Evolutionary conservation across 2,113 vertebrate genomes (phyloP).

Genomic region (Gobius niger): DNA sequence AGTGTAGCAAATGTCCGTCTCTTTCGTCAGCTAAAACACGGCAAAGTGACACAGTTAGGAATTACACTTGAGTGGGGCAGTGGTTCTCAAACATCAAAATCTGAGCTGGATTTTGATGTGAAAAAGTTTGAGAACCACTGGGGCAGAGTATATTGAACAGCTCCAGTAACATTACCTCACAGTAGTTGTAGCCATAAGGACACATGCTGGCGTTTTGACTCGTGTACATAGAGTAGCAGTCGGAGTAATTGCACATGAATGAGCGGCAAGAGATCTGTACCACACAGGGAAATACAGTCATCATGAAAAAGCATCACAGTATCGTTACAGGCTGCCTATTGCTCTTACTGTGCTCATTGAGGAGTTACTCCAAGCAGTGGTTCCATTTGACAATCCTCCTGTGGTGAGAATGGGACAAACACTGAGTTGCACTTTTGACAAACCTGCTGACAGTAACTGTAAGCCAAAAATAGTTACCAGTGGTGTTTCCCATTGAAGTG

Average conservation of each 20-base stretch:
- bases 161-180: constrained; percentile 66
- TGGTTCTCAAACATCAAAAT: no score
- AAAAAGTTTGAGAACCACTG: no score
- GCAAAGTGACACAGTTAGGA: constrained; percentile 23
- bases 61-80: neutral
- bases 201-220: constrained; percentile 50
- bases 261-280: constrained; percentile 65
- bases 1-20: constrained; percentile 51
- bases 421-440: neutral
- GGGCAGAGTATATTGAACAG: no score
- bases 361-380: neutral
- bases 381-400: constrained; percentile 33
- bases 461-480: constrained; percentile 4
- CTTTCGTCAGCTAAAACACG: constrained; percentile 68
- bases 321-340: neutral
- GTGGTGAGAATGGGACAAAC: neutral
- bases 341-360: constrained; percentile 42
- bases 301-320: neutral
- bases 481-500: neutral
- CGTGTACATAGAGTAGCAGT: constrained; percentile 65
- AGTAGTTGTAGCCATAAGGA: constrained; percentile 13
- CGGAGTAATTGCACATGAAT: constrained; percentile 66
- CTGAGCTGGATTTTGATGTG: no score
- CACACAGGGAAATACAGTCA: constrained; percentile 16
- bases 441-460: neutral